Evolutionary conservation across 2,888 invertebrate species (phyloP).

Genomic region (Rugalucina vietnamica): DNA sequence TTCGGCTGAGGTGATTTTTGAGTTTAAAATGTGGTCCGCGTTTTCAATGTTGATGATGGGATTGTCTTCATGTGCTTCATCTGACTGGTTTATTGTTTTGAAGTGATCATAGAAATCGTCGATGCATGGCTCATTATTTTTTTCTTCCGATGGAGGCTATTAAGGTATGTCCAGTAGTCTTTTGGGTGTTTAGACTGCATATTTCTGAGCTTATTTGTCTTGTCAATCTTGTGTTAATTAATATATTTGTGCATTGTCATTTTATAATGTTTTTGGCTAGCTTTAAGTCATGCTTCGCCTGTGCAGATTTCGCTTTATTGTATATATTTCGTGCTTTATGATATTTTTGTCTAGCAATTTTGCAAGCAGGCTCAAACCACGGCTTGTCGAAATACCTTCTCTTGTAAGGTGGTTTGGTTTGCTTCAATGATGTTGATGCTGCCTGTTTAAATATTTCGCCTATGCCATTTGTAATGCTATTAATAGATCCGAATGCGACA

Average conservation of each 20-base stretch:
- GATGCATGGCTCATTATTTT: neutral
- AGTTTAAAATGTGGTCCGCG: neutral
- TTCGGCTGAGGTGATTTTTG: neutral
- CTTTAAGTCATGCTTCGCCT: neutral
- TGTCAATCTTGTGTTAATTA: neutral
- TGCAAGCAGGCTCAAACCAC: neutral
- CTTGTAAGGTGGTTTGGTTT: neutral
- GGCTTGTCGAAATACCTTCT: neutral
- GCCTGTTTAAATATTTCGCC: neutral
- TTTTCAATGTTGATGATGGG: neutral
- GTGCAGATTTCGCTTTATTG: neutral
- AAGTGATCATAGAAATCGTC: neutral
- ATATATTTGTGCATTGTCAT: neutral
- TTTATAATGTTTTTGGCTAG: neutral
- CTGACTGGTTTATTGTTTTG: neutral
- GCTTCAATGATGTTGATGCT: neutral
- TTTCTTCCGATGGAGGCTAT: neutral
- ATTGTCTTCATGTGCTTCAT: neutral
- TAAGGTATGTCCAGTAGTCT: neutral
- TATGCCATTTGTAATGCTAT: neutral
- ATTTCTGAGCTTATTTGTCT: neutral
- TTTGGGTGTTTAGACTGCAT: neutral
- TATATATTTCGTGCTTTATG: neutral
- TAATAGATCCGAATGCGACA: too few relatives aligned
- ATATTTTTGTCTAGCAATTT: neutral